These are phyloP conservation scores for Elaeidobius kamerunicus DNA, from an alignment of 2,888 invertebrate species.

Conservation along the genomic window DNA sequence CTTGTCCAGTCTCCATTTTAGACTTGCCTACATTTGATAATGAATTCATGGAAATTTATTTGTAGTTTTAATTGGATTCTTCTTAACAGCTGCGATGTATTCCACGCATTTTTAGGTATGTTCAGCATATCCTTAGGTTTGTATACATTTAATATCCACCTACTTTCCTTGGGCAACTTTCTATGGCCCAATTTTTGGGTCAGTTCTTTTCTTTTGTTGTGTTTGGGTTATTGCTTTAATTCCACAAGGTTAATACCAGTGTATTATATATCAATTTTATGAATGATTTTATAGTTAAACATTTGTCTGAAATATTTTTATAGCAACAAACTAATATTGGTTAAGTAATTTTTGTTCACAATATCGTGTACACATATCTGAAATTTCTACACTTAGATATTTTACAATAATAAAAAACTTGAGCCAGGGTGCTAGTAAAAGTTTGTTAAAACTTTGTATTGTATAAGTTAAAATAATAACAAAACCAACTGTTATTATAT, in stretches of 20 bases:
- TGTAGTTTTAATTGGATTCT: neutral
- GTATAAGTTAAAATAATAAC: too few species aligned
- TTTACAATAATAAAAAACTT: too few species aligned
- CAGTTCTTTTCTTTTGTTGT: neutral
- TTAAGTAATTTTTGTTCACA: neutral
- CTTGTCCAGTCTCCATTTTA: constrained; percentile 34
- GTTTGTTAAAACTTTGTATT: too few species aligned
- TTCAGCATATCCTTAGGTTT: neutral
- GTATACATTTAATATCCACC: neutral
- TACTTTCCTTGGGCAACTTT: constrained; percentile 10
- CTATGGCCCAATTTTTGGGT: constrained; percentile 11
- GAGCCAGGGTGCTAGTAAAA: too few species aligned
- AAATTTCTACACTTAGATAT: too few species aligned
- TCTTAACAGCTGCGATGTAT: neutral
- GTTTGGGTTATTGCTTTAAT: neutral
- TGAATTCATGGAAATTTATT: constrained; percentile 1
- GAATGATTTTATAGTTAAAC: neutral
- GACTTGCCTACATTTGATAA: constrained; percentile 12
- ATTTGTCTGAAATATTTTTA: neutral
- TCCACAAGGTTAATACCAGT: neutral
- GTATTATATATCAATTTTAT: neutral
- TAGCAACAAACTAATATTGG: neutral
- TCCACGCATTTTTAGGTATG: neutral
- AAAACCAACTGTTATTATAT: too few species aligned
- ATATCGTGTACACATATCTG: too few species aligned